These are phyloP conservation scores for Teleogryllus oceanicus DNA, from an alignment of 2,888 invertebrate genomes.

Conservation along the genomic window DNA sequence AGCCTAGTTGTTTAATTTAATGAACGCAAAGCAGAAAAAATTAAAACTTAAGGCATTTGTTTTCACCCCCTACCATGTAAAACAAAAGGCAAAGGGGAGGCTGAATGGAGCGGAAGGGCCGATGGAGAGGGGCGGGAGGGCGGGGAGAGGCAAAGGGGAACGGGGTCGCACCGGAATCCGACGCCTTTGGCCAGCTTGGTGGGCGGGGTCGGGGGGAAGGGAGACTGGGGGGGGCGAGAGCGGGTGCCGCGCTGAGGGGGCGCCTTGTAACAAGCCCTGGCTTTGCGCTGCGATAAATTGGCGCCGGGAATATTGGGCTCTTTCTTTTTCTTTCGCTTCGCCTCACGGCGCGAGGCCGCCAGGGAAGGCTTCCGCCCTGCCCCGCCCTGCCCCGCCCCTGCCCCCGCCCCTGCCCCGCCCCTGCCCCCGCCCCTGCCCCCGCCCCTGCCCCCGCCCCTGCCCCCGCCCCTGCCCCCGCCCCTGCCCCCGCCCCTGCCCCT, in stretches of 20 bases:
- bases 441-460: neutral
- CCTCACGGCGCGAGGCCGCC: neutral
- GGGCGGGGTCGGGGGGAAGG: neutral
- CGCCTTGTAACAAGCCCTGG: constrained; percentile 8
- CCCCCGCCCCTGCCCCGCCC: neutral
- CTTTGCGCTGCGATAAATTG: constrained; percentile 7
- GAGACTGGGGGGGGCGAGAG: neutral
- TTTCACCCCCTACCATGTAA: neutral
- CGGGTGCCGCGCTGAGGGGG: neutral
- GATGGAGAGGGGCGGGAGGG: neutral
- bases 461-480: neutral
- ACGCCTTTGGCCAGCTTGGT: neutral
- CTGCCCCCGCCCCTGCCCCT: neutral
- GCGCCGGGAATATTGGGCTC: constrained; percentile 18
- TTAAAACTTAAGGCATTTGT: constrained; percentile 12
- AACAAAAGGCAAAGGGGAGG: neutral
- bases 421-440: neutral
- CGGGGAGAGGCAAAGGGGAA: neutral
- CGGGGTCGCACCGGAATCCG: neutral
- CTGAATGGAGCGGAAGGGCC: neutral
- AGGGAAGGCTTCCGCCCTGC: neutral
- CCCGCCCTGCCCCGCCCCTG: neutral
- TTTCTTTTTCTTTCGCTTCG: constrained; percentile 4
- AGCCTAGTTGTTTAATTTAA: neutral
- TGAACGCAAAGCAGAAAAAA: constrained; percentile 6